Base-by-base conservation (phyloP, 2,797 vertebrate species). In the Sarcoramphus papa region DNA sequence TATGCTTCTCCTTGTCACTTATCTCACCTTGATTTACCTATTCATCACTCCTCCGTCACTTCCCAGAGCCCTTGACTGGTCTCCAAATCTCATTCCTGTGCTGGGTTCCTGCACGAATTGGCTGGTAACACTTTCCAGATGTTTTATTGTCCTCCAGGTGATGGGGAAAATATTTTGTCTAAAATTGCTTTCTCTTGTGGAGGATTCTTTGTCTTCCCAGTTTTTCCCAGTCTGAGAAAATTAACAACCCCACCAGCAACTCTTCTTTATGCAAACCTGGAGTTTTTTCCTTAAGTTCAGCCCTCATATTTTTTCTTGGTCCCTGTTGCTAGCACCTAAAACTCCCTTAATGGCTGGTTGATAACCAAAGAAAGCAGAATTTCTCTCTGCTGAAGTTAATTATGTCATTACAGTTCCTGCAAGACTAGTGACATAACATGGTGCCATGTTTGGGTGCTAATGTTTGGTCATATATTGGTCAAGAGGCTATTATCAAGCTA, bases 51-150 rank as follows among this genome's bases (percentile, higher is more conserved):
- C 43, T 82, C 25, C 28, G 9, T 28, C 86, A 63, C 77, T 57
- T 82, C 53, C 50, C 53, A n/a, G 60, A 82, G 41, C 45, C 13
- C 62, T 64, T 65, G 70, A 24, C 4, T 60, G 33, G 54, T 74
- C 77, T 93, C 92, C 85, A 93, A 76, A 76, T 40, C 45, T 85
- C 77, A 62, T 85, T 97, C 74, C 45, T 7, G 18, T 4, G 21
- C 45, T 54, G 59, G 14, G 60, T 84, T 96, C 92, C 83, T 14
- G 30, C 53, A 56, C 9, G 0, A 48, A 91, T 31, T 22, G 43
- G 28, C 68, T 53, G 43, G 47, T 85, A 96, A 92, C 67, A 14
- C 12, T 69, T 93, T 90, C 70, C 94, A 94, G 96, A 89, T 93
- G 95, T 94, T 87, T 93, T 78, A 10, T 59, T 70, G 51, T 95